Evolutionary conservation across 2,797 vertebrate species (phyloP), one percentile per base, ranked within the genome.

Genomic region (Hapalemur alaotrensis): DNA sequence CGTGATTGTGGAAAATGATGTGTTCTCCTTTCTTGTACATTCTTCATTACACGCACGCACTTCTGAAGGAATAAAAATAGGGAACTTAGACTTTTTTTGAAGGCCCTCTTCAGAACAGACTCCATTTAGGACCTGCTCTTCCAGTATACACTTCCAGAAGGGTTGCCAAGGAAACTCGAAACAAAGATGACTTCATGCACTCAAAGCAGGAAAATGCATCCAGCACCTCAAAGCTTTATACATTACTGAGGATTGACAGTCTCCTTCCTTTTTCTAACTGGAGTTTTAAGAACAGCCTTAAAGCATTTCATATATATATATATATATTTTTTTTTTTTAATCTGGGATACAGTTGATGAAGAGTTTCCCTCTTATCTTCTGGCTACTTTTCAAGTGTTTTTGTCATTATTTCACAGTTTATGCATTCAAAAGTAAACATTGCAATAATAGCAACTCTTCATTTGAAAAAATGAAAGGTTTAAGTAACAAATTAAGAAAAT

Each of bases 151-250:
- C 97, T 98, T 96, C 93, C 67, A 96, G 94, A 92, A 96, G 48
- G 76, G 98, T 98, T 98, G 93, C 98, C 97, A 98, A 98, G 98
- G 98, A 99, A 98, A 98, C 98, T 76, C 85, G 94, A 98, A 98
- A 95, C 96, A 98, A 97, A 93, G 96, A 95, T 25, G 90, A 94
- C 97, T 98, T 96, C 94, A 94, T 97, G 14, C 22, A 97, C 97
- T 97, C 75, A 97, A 95, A 48, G 87, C 61, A 94, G 96, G 96
- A 96, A 97, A 98, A 97, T 87, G 52, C 94, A 97, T 94, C 97
- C 96, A 98, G 97, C 81, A 79, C 93, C 93, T 96, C 96, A 87
- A 73, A 86, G 95, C 93, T 97, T 98, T 95, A 83, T 96, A 92
- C 79, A 88, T 97, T 96, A 93, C 73, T 80, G 67, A 30, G 28